phyloP scores from a whole-genome alignment of 2,113 vertebrate species.

The Rattus norvegicus region GRCr8 NC_086019.1:121179501-121180000 shows the following conservation, averaged over 20 bases:
- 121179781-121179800: neutral
- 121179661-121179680: too few relatives aligned
- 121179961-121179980: neutral
- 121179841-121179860: neutral
- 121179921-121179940: neutral
- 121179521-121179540: neutral
- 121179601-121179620: neutral
- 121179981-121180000: neutral
- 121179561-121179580: neutral
- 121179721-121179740: neutral
- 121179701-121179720: too few relatives aligned
- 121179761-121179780: neutral
- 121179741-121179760: too few relatives aligned
- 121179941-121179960: neutral
- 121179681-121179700: too few relatives aligned
- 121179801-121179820: too few relatives aligned
- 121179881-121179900: too few relatives aligned
- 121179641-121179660: too few relatives aligned
- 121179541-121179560: neutral
- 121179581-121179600: fast-evolving
- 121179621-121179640: neutral
- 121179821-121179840: neutral
- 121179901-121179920: neutral
- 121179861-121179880: neutral
- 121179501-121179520: neutral